Evolutionary conservation across 2,797 vertebrate species (phyloP).

Genomic region (Aulostomus chinensis): DNA sequence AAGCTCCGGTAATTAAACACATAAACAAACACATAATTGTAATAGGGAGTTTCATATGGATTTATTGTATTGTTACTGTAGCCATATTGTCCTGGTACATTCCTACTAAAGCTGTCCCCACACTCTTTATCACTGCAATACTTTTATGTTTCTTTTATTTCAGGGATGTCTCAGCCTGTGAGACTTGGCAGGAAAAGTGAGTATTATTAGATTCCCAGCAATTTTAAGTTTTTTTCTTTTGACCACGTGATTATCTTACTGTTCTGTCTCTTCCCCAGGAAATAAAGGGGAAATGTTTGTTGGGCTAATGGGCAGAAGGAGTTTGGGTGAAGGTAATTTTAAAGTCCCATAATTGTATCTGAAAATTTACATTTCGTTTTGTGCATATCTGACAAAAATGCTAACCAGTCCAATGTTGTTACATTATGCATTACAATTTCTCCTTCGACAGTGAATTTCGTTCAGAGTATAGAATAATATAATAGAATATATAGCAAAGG

Average conservation of each 20-base stretch:
- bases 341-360: too few species aligned
- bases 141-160: neutral
- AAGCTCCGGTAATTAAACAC: conserved; percentile 61
- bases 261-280: conserved; percentile 33
- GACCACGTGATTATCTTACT: neutral
- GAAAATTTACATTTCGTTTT: too few species aligned
- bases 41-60: neutral
- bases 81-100: too few species aligned
- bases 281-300: conserved; percentile 76
- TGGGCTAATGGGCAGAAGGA: conserved; percentile 76
- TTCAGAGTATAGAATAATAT: too few species aligned
- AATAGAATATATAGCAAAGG: too few species aligned
- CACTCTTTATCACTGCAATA: neutral
- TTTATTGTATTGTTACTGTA: neutral
- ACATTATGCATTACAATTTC: too few species aligned
- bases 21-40: neutral
- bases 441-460: too few species aligned
- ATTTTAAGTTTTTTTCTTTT: neutral
- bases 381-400: too few species aligned
- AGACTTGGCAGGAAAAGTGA: conserved; percentile 75
- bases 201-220: conserved; percentile 17
- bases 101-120: too few species aligned
- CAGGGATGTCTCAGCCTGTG: conserved; percentile 56
- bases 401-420: too few species aligned
- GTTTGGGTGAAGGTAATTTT: conserved; percentile 74